Conservation (phyloP, 2,113 vertebrate species). For the Columba livia region DNA sequence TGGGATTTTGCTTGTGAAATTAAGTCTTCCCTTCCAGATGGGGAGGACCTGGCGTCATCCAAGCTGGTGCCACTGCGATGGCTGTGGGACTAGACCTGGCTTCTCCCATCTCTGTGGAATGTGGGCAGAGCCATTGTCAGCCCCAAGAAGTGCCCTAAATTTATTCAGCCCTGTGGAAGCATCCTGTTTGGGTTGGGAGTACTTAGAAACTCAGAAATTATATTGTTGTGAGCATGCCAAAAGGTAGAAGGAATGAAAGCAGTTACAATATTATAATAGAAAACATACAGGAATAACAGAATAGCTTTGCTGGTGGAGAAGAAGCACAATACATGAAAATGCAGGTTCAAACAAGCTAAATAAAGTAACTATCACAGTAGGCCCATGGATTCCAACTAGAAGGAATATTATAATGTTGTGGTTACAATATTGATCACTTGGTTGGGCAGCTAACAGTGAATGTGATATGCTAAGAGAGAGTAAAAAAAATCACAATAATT, state of each 20-base stretch:
- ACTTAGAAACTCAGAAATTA: background rate
- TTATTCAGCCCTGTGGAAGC: background rate
- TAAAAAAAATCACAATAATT: background rate
- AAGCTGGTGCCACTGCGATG: background rate
- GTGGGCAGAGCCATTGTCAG: background rate
- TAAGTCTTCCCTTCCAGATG: background rate
- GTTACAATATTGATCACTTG: background rate
- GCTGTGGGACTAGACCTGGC: background rate
- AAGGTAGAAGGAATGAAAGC: background rate
- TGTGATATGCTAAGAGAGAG: background rate
- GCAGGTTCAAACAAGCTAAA: background rate
- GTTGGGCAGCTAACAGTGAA: background rate
- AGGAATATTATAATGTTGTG: background rate
- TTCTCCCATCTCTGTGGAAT: background rate
- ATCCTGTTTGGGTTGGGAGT: background rate
- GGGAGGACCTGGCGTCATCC: background rate
- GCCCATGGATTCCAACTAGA: background rate
- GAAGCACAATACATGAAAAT: background rate
- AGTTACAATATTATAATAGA: background rate
- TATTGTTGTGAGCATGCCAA: background rate
- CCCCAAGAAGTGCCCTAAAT: background rate
- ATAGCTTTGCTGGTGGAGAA: background rate
- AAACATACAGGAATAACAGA: background rate
- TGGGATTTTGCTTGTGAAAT: background rate
- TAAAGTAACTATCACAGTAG: background rate